A percentile compares a stretch with the other conserved stretches of the same genome.
Evolutionary conservation across 2,113 vertebrate genomes (phyloP).

Genomic region (Hemibagrus wyckioides): DNA sequence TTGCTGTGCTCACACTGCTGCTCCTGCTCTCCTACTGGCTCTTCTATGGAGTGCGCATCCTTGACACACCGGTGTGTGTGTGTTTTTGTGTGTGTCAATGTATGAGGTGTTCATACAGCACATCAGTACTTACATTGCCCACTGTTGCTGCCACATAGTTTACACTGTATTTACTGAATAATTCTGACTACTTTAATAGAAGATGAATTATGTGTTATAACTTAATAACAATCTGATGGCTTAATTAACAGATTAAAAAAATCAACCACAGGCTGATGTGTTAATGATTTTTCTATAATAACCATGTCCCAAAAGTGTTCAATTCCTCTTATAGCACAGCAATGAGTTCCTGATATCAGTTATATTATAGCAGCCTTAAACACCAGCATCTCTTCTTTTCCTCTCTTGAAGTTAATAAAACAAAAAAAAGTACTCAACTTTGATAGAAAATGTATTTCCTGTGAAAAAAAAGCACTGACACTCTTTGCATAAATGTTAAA

Average conservation of each 20-base stretch:
- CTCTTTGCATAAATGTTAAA: background rate
- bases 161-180: background rate
- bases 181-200: background rate
- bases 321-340: background rate
- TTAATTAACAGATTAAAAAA: background rate
- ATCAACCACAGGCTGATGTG: background rate
- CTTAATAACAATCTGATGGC: background rate
- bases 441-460: background rate
- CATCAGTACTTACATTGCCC: background rate
- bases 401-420: background rate
- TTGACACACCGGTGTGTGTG: conserved; percentile 79
- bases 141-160: background rate
- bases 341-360: background rate
- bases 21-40: conserved; percentile 96
- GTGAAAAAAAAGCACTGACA: background rate
- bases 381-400: background rate
- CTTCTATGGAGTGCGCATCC: conserved; percentile 92
- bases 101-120: background rate
- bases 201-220: background rate
- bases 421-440: background rate
- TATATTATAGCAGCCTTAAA: background rate
- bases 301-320: background rate
- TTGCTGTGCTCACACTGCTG: conserved; percentile 87
- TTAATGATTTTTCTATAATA: background rate
- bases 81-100: background rate